Evolutionary conservation across 92 coral and sea anemone species (phyloP).

Genomic region (Phenganax subtilis): DNA sequence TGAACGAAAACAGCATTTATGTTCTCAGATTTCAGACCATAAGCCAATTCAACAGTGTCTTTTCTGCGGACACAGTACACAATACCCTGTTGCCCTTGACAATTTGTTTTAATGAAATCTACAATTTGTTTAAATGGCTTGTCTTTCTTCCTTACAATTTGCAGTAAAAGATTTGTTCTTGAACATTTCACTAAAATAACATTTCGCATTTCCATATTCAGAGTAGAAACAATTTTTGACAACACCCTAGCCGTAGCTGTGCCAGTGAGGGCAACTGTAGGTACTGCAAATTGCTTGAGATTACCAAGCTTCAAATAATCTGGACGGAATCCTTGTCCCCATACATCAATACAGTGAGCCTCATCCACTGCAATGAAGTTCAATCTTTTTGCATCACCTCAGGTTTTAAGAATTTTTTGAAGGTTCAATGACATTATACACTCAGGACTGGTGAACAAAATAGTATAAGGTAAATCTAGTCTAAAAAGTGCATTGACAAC

Average conservation of each 20-base stretch:
- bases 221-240: constrained; percentile 23
- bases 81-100: constrained; percentile 41
- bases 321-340: constrained; percentile 48
- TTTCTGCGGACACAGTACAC: constrained; percentile 47
- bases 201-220: constrained; percentile 4
- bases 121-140: constrained; percentile 41
- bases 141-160: constrained; percentile 32
- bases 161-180: constrained; percentile 35
- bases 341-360: constrained; percentile 44
- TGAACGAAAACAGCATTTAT: constrained; percentile 36
- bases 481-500: constrained; percentile 32
- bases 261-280: constrained; percentile 43
- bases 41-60: constrained; percentile 45
- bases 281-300: constrained; percentile 19
- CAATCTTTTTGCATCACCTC: constrained; percentile 25
- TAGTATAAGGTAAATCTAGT: constrained; percentile 33
- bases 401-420: constrained; percentile 34
- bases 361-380: constrained; percentile 38
- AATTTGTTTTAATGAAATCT: constrained; percentile 31
- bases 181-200: constrained; percentile 28
- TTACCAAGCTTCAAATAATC: constrained; percentile 39
- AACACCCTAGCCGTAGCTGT: constrained; percentile 37
- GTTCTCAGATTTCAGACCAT: constrained; percentile 21
- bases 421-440: constrained; percentile 25
- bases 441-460: constrained; percentile 44